Evolutionary conservation across 1,140 invertebrate species (phyloP).

Genomic region (Meloidogyne floridensis): DNA sequence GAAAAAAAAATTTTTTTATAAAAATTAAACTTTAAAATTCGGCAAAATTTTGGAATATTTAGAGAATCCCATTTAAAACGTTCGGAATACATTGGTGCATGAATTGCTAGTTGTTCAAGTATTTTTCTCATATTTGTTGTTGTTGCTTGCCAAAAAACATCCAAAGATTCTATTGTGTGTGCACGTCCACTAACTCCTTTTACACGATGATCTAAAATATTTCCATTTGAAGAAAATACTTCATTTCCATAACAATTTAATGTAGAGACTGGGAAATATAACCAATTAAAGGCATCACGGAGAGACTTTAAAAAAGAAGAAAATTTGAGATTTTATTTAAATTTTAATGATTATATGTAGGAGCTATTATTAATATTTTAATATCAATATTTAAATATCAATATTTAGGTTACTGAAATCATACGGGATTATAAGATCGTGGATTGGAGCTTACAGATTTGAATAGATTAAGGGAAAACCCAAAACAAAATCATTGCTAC

Average conservation of each 20-base stretch:
- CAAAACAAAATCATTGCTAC: no score
- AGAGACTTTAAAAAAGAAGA: slow-evolving; percentile 21
- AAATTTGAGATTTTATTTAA: slow-evolving; percentile 8
- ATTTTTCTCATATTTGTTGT: slow-evolving; percentile 41
- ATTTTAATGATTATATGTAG: neutral
- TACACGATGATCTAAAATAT: slow-evolving; percentile 20
- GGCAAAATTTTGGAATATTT: slow-evolving; percentile 30
- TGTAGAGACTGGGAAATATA: slow-evolving; percentile 31
- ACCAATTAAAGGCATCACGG: slow-evolving; percentile 36
- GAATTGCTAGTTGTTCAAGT: slow-evolving; percentile 36
- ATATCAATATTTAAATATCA: no score
- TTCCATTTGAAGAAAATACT: slow-evolving; percentile 23
- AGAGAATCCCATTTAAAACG: slow-evolving; percentile 8
- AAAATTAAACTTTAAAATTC: slow-evolving; percentile 34
- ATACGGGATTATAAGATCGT: no score
- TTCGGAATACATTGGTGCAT: slow-evolving; percentile 22
- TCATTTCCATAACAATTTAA: slow-evolving; percentile 21
- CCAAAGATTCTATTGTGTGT: slow-evolving; percentile 31
- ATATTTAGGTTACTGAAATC: no score
- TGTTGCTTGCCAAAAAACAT: slow-evolving; percentile 36
- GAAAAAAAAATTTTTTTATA: neutral
- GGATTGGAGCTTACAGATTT: no score
- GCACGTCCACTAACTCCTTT: neutral
- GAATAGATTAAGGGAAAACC: no score
- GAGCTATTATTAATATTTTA: no score